These are phyloP conservation scores for Verasper variegatus DNA, from an alignment of 2,113 vertebrate genomes.

Conservation along the genomic window DNA sequence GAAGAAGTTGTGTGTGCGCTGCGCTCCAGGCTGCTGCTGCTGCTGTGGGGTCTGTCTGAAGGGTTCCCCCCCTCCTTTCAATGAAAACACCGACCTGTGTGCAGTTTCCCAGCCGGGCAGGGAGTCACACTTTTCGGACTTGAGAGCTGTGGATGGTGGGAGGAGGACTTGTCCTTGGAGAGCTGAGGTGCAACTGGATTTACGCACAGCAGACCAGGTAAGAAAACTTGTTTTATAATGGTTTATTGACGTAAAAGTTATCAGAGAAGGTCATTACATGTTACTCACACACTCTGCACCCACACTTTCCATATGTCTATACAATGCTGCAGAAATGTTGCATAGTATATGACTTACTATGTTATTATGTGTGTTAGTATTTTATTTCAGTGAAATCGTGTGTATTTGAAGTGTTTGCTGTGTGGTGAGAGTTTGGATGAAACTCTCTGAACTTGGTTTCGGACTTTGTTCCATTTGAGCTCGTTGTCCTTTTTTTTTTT, in stretches of 20 bases:
- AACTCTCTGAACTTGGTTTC: slow-evolving; percentile 14
- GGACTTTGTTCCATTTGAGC: slow-evolving; percentile 55
- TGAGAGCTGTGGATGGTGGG: slow-evolving; percentile 36
- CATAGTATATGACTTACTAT: too few species aligned
- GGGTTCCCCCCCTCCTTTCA: slow-evolving; percentile 5
- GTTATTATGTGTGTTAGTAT: neutral
- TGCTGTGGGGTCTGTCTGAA: neutral
- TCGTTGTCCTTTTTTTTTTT: slow-evolving; percentile 34
- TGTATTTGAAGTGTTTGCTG: neutral
- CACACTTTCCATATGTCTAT: neutral
- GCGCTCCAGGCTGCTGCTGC: neutral
- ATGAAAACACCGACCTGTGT: slow-evolving; percentile 22
- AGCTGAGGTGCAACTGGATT: slow-evolving; percentile 21
- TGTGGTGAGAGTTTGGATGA: neutral
- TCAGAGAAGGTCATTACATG: neutral
- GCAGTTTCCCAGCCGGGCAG: slow-evolving; percentile 12
- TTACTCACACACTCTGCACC: neutral
- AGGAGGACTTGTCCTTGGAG: slow-evolving; percentile 33
- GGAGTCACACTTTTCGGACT: slow-evolving; percentile 43
- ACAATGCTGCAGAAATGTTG: neutral
- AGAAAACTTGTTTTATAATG: neutral
- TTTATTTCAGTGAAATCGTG: neutral
- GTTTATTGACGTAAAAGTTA: neutral
- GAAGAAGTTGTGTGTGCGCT: neutral
- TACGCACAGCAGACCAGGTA: slow-evolving; percentile 43